Conservation (phyloP, 2,113 vertebrate genomes). For the Bos javanicus region DNA sequence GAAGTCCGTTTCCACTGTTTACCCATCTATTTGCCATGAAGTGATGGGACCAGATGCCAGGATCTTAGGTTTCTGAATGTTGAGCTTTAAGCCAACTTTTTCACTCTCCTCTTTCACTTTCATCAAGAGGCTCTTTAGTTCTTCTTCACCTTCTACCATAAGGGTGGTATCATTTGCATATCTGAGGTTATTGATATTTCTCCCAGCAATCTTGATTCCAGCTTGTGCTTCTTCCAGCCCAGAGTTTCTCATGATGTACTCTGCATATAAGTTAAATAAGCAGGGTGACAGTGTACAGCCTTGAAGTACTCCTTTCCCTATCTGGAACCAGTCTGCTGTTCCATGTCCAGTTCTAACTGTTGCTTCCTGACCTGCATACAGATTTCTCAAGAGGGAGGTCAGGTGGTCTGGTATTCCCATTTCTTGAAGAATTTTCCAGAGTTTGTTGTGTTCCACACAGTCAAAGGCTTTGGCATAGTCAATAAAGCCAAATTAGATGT, state of each 20-base stretch:
- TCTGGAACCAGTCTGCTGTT: neutral
- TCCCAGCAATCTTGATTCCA: accelerated
- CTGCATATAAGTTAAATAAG: neutral
- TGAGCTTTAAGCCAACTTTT: neutral
- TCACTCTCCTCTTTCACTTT: neutral
- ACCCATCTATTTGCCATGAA: too few species aligned
- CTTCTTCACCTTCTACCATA: accelerated
- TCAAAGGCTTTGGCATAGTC: neutral
- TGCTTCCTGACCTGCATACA: neutral
- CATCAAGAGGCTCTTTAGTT: neutral
- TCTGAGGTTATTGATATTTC: neutral
- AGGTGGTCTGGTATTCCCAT: neutral
- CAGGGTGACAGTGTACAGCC: neutral
- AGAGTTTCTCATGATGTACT: neutral
- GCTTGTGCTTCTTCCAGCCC: neutral
- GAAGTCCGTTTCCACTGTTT: neutral
- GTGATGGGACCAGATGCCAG: neutral
- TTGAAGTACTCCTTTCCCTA: accelerated
- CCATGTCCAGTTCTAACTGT: neutral
- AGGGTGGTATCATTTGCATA: neutral
- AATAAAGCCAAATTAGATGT: neutral
- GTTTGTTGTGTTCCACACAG: neutral
- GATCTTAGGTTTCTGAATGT: neutral
- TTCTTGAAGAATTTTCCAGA: neutral
- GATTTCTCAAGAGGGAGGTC: neutral